Conservation (phyloP, 2,888 invertebrate species). For the Lasioglossum zephyrum region DNA sequence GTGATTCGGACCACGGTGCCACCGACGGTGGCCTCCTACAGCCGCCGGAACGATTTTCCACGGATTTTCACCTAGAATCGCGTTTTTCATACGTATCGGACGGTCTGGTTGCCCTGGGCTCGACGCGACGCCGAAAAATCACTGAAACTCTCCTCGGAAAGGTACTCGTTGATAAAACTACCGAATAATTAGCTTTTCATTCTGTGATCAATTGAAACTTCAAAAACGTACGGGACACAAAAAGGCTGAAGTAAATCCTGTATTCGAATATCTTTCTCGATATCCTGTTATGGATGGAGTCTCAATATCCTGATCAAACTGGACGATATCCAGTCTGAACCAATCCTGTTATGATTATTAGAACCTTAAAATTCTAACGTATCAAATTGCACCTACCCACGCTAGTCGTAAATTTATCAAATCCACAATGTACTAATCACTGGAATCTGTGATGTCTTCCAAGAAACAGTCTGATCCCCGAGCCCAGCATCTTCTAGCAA, state of each 20-base stretch:
- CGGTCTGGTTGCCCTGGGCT: background rate
- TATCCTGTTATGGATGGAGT: no score
- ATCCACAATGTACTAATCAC: background rate
- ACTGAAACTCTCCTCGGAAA: background rate
- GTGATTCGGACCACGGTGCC: constrained; percentile 28
- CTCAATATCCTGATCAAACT: no score
- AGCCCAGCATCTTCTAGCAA: background rate
- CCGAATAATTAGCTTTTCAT: background rate
- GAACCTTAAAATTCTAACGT: background rate
- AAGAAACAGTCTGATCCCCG: background rate
- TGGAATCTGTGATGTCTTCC: background rate
- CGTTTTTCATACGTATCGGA: background rate
- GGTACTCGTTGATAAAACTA: background rate
- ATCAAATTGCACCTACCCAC: background rate
- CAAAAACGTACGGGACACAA: background rate
- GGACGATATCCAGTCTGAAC: no score
- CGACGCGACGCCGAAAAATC: background rate
- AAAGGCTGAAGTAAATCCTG: background rate
- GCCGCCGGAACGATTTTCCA: constrained; percentile 30
- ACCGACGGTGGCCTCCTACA: constrained; percentile 37
- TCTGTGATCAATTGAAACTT: background rate
- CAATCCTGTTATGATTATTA: no score
- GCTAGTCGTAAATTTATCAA: background rate
- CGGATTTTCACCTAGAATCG: constrained; percentile 31
- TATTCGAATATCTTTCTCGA: no score